A percentile compares a stretch with the other conserved stretches of the same genome.
Evolutionary conservation across 2,797 vertebrate species (phyloP).

Genomic region (Podarcis lilfordi): DNA sequence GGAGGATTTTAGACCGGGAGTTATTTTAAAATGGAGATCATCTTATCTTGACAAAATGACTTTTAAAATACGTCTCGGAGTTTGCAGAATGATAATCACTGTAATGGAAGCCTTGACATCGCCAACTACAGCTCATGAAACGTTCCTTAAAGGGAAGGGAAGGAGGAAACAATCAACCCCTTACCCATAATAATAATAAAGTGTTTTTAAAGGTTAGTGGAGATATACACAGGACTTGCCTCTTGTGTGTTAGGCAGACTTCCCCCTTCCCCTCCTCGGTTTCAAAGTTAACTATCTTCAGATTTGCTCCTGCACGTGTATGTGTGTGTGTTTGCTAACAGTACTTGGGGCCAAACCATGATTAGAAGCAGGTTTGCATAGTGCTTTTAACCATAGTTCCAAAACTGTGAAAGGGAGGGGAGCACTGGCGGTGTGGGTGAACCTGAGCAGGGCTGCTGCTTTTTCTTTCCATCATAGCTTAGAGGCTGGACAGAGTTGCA

Average conservation of each 20-base stretch:
- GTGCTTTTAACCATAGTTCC: not conserved
- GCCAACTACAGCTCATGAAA: not conserved
- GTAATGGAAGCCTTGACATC: not conserved
- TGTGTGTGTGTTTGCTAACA: not conserved
- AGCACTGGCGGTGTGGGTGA: not conserved
- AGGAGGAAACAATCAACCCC: not conserved
- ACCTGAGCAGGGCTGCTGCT: not conserved
- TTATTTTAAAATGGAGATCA: not conserved
- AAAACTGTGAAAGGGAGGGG: not conserved
- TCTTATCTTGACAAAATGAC: not conserved
- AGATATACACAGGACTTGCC: not conserved
- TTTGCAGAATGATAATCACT: constrained; percentile 5
- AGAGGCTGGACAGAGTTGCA: too few relatives aligned
- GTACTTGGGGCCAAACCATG: too few relatives aligned
- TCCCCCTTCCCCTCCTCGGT: not conserved
- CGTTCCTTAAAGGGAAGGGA: not conserved
- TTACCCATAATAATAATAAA: not conserved
- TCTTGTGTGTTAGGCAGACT: not conserved
- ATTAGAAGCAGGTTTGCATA: not conserved
- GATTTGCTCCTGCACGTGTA: not conserved
- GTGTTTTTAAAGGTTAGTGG: not conserved
- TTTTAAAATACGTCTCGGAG: not conserved
- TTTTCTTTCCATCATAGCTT: not conserved
- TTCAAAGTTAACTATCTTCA: not conserved
- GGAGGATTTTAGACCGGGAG: not conserved